phyloP scores from a whole-genome alignment of 2,797 vertebrate species.

The Urophycis tenuis region DNA sequence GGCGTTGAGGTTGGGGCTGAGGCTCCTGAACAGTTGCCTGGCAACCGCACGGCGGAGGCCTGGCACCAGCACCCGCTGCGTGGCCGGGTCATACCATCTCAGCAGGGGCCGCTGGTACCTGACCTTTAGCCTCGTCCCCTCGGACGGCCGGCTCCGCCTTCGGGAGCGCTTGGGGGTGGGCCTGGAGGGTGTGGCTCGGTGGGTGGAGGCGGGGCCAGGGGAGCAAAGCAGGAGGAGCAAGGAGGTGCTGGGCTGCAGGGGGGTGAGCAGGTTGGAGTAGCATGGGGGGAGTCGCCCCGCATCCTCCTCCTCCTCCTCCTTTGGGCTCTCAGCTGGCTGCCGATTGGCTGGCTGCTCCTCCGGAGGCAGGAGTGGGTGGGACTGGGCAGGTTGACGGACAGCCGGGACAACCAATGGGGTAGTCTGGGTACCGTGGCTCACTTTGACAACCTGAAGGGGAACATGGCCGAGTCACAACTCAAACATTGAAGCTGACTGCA shows the following conservation, averaged over 20 bases:
- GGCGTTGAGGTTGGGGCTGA: constrained; percentile 73
- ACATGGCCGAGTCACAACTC: not conserved
- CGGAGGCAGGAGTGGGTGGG: not conserved
- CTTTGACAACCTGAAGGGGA: constrained; percentile 75
- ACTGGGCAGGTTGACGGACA: constrained; percentile 56
- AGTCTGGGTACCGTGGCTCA: constrained; percentile 83
- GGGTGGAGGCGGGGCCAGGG: constrained; percentile 58
- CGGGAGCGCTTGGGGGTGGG: constrained; percentile 39
- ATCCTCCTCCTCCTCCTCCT: constrained; percentile 52
- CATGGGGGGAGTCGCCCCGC: constrained; percentile 74
- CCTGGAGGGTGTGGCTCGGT: constrained; percentile 9
- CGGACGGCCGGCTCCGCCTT: constrained; percentile 61
- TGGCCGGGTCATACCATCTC: constrained; percentile 75
- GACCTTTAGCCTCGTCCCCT: constrained; percentile 66
- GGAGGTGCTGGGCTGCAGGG: constrained; percentile 76
- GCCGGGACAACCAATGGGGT: constrained; percentile 64
- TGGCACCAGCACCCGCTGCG: constrained; percentile 73
- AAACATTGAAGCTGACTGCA: not conserved
- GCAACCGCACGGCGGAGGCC: constrained; percentile 69
- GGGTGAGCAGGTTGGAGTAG: constrained; percentile 74
- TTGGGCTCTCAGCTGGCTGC: constrained; percentile 26
- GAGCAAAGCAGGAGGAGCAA: constrained; percentile 80
- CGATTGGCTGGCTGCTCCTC: constrained; percentile 35
- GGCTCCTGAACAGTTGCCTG: constrained; percentile 76
- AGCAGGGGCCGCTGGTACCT: constrained; percentile 79